Evolutionary conservation across 2,888 invertebrate genomes (phyloP).

Genomic region (Galeruca laticollis): DNA sequence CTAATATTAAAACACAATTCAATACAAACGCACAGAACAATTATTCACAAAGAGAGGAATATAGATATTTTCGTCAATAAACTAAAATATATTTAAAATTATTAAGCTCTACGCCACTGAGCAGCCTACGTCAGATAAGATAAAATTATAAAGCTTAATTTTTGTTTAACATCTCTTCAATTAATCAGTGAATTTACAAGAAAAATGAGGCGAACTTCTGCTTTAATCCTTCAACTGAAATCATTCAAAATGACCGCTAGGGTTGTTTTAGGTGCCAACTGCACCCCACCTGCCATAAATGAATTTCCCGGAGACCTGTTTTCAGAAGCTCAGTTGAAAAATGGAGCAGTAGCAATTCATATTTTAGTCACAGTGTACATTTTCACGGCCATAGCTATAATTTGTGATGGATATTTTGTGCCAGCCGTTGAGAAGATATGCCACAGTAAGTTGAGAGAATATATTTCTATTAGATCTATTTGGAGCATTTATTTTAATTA

Average conservation of each 20-base stretch:
- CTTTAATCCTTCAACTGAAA: neutral
- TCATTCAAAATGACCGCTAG: neutral
- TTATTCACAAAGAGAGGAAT: neutral
- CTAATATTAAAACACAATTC: too few species aligned
- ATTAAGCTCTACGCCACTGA: neutral
- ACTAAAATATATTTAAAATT: neutral
- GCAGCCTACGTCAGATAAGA: constrained; percentile 18
- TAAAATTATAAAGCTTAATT: constrained; percentile 15
- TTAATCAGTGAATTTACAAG: constrained; percentile 4
- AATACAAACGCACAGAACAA: neutral
- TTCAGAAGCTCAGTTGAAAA: constrained; percentile 16
- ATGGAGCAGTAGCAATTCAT: constrained; percentile 25
- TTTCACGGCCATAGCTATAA: constrained; percentile 26
- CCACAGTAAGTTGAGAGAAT: constrained; percentile 18
- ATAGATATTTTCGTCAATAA: neutral
- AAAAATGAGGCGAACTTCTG: neutral
- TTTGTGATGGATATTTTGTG: constrained; percentile 32
- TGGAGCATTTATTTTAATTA: too few species aligned
- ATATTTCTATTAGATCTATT: too few species aligned
- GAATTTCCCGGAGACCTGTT: constrained; percentile 28
- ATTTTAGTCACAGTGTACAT: constrained; percentile 24
- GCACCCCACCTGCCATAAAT: constrained; percentile 27
- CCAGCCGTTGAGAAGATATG: constrained; percentile 32
- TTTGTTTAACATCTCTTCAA: constrained; percentile 3
- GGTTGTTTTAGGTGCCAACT: constrained; percentile 21